Evolutionary conservation across 2,113 vertebrate genomes (phyloP).

Genomic region (Choloepus hoffmanni): DNA sequence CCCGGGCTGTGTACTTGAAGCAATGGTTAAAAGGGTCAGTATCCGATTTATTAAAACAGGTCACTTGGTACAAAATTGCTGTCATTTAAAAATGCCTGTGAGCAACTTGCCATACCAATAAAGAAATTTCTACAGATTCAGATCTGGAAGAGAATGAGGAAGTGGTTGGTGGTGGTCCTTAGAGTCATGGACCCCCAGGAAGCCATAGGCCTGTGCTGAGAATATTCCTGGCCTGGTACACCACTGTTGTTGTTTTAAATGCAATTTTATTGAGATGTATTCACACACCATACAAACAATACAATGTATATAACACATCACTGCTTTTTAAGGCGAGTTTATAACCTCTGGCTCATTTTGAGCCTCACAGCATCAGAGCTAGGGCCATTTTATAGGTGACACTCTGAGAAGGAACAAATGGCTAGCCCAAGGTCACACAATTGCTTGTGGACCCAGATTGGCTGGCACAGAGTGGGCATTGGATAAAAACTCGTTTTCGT

Average conservation of each 20-base stretch:
- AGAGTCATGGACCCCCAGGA: not conserved
- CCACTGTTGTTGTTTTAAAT: not conserved
- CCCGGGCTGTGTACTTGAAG: not conserved
- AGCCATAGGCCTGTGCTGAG: not conserved
- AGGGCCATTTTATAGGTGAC: not conserved
- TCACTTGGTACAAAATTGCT: not conserved
- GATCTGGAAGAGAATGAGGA: not conserved
- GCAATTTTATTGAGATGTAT: no score
- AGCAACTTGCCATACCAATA: not conserved
- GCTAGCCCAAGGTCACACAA: not conserved
- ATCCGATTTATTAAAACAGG: slow-evolving; percentile 59
- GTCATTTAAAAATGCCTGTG: slow-evolving; percentile 29
- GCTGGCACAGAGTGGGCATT: not conserved
- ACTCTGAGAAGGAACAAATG: not conserved
- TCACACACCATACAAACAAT: no score
- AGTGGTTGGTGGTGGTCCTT: not conserved
- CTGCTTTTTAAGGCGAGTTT: slow-evolving; percentile 26
- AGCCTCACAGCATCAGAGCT: not conserved
- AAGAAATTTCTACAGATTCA: slow-evolving; percentile 7
- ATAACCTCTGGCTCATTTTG: not conserved
- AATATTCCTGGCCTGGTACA: no score
- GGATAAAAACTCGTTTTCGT: not conserved
- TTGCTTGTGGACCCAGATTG: not conserved
- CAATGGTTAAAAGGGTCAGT: not conserved
- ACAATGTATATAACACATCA: no score